Conservation (phyloP, 2,888 invertebrate species). For the Maniola hyperantus region DNA sequence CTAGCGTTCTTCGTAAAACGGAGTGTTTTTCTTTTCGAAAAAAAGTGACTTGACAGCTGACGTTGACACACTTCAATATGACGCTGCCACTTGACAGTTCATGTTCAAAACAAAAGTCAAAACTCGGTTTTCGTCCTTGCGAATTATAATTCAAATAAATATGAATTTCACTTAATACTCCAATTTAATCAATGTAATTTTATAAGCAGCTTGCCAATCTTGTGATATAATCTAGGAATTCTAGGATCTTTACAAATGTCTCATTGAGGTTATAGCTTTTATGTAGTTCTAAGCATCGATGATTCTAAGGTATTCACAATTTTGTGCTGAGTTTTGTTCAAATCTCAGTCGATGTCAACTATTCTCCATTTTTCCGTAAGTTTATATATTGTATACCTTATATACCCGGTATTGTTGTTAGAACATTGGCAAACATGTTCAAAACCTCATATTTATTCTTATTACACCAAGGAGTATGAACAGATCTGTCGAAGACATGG, state of each 20-base stretch:
- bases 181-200: slow-evolving; percentile 13
- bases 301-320: background rate
- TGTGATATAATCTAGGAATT: background rate
- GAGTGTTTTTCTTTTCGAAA: slow-evolving; percentile 17
- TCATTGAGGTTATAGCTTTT: slow-evolving; percentile 39
- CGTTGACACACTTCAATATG: background rate
- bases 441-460: slow-evolving; percentile 57
- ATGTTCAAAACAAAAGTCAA: slow-evolving; percentile 44
- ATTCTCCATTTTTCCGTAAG: slow-evolving; percentile 40
- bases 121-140: slow-evolving; percentile 3
- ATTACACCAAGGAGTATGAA: slow-evolving; percentile 59
- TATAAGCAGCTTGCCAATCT: slow-evolving; percentile 6
- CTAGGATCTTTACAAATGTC: slow-evolving; percentile 7
- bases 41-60: slow-evolving; percentile 27
- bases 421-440: slow-evolving; percentile 43
- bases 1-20: slow-evolving; percentile 21
- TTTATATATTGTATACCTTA: slow-evolving; percentile 32
- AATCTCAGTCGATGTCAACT: slow-evolving; percentile 51
- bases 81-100: slow-evolving; percentile 55
- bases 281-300: too few relatives aligned
- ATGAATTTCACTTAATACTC: slow-evolving; percentile 41
- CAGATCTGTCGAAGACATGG: slow-evolving; percentile 49
- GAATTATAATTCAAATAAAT: slow-evolving; percentile 40
- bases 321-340: slow-evolving; percentile 31
- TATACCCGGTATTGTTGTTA: slow-evolving; percentile 36